Conservation (phyloP, 2,113 vertebrate species). For the Xyrauchen texanus region DNA sequence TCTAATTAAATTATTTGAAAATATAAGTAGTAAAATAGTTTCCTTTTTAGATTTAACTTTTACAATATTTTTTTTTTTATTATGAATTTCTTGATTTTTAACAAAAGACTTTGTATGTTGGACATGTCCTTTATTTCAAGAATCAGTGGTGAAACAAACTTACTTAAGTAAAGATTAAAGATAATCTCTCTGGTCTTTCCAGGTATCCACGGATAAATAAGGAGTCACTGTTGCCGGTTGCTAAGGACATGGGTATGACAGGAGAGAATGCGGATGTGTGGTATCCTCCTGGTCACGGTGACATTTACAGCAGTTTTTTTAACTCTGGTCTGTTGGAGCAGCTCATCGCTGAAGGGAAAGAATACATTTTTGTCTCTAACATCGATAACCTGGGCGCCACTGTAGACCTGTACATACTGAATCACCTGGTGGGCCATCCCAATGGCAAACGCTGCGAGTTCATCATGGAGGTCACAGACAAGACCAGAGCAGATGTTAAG, state of each 20-base stretch:
- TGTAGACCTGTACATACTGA: slow-evolving; percentile 88
- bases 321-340: slow-evolving; percentile 86
- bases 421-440: slow-evolving; percentile 86
- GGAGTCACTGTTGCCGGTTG: slow-evolving; percentile 86
- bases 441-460: slow-evolving; percentile 89
- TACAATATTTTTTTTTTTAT: too few species aligned
- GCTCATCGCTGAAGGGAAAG: slow-evolving; percentile 83
- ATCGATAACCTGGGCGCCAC: slow-evolving; percentile 92
- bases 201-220: slow-evolving; percentile 91
- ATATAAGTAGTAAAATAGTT: too few species aligned
- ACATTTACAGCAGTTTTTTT: slow-evolving; percentile 87
- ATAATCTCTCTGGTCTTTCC: neutral
- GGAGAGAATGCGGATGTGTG: slow-evolving; percentile 85
- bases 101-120: too few species aligned
- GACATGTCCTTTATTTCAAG: too few species aligned
- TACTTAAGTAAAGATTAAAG: too few species aligned
- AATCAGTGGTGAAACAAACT: too few species aligned
- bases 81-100: too few species aligned
- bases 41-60: too few species aligned
- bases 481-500: slow-evolving; percentile 89
- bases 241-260: slow-evolving; percentile 81
- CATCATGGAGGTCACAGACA: slow-evolving; percentile 92
- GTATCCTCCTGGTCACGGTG: slow-evolving; percentile 89
- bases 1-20: too few species aligned
- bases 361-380: slow-evolving; percentile 91